Percentiles rank a stretch among this genome's conserved stretches.
Evolutionary conservation across 2,797 vertebrate species (phyloP).

Genomic region (Alfaro cultratus): DNA sequence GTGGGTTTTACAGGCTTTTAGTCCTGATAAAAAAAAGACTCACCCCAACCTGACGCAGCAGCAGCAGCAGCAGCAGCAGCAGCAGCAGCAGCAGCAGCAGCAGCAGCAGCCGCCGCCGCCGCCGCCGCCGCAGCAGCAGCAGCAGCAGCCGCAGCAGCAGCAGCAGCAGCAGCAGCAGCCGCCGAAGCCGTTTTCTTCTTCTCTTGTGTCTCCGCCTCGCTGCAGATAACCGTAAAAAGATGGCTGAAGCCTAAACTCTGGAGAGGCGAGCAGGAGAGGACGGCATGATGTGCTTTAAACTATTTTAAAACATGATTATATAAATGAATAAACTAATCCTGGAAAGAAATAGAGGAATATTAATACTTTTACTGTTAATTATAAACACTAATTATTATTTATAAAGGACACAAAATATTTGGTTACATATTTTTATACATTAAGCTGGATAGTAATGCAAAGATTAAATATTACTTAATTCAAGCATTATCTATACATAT

Average conservation of each 20-base stretch:
- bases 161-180: not conserved
- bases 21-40: not conserved
- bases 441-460: too few species aligned
- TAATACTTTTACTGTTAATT: not conserved
- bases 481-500: too few species aligned
- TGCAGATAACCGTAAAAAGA: not conserved
- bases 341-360: not conserved
- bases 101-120: too few species aligned
- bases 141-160: too few species aligned
- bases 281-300: not conserved
- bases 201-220: not conserved
- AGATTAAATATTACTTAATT: too few species aligned
- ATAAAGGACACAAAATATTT: too few species aligned
- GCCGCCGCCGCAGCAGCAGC: too few species aligned
- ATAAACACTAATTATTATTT: not conserved
- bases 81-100: too few species aligned
- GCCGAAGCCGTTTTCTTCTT: not conserved
- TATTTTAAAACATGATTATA: not conserved
- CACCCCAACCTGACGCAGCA: not conserved
- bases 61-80: too few species aligned
- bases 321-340: not conserved
- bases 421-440: too few species aligned
- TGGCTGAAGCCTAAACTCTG: not conserved
- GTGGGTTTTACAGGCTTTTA: not conserved
- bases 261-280: not conserved